phyloP scores from a whole-genome alignment of 2,113 vertebrate species.

The Ceyx margarethae region DNA sequence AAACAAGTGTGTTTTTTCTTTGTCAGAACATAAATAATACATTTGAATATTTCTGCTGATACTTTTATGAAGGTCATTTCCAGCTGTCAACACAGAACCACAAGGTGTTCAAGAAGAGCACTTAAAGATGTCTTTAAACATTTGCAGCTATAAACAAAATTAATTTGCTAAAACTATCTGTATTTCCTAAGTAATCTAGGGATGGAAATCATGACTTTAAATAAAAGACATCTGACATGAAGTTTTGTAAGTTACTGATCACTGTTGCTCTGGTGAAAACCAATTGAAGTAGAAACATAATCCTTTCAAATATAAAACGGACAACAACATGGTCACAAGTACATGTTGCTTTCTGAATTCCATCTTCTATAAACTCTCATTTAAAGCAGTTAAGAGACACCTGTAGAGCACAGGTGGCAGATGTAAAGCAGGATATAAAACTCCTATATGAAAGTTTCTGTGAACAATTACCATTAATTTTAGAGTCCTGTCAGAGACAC shows the following conservation, averaged over 20 bases:
- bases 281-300: background rate
- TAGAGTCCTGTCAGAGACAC: background rate
- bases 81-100: background rate
- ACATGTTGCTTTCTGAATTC: background rate
- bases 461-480: background rate
- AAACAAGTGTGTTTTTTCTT: background rate
- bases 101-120: background rate
- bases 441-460: background rate
- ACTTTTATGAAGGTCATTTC: background rate
- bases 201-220: background rate
- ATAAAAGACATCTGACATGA: background rate
- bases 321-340: background rate
- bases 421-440: background rate
- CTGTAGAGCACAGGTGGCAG: background rate
- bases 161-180: background rate
- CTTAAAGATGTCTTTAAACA: background rate
- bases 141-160: background rate
- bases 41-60: background rate
- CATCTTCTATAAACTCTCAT: background rate
- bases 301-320: background rate
- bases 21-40: background rate
- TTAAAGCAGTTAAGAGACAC: background rate
- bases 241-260: background rate
- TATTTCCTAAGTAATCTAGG: background rate
- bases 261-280: background rate